These are phyloP conservation scores for Heliocidaris erythrogramma DNA, from an alignment of 35 echinoderm and acorn worm species.

Conservation along the genomic window DNA sequence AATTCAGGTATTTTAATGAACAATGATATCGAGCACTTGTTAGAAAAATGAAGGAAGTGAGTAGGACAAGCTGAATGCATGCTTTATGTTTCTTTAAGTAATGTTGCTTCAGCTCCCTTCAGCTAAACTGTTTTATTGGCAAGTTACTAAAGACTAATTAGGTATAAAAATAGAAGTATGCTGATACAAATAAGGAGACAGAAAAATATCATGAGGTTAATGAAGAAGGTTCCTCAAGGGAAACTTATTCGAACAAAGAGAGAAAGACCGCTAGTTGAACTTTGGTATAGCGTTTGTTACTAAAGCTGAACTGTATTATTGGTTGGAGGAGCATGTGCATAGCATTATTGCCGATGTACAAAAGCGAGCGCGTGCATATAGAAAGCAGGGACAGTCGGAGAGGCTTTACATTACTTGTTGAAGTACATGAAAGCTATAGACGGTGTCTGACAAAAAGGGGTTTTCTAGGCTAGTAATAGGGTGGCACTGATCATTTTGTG, in stretches of 20 bases:
- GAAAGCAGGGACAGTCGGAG: too few relatives aligned
- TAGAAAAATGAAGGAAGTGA: not conserved
- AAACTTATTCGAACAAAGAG: not conserved
- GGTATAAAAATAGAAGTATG: too few relatives aligned
- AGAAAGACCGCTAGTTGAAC: not conserved
- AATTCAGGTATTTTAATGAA: too few relatives aligned
- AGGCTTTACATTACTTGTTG: too few relatives aligned
- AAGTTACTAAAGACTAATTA: too few relatives aligned
- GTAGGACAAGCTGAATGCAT: not conserved
- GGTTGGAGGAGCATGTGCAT: too few relatives aligned
- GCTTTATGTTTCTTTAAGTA: too few relatives aligned
- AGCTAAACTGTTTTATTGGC: too few relatives aligned
- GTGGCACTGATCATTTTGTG: not conserved
- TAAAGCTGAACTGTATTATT: not conserved
- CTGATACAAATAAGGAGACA: not conserved
- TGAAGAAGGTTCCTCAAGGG: not conserved
- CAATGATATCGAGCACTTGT: not conserved
- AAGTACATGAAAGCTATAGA: not conserved
- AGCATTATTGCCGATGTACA: too few relatives aligned
- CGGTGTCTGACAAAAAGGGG: not conserved
- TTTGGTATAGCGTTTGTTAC: not conserved
- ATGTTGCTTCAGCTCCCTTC: not conserved
- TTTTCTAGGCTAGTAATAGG: not conserved
- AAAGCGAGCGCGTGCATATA: too few relatives aligned
- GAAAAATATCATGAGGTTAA: not conserved